Base-by-base conservation (phyloP, 2,888 invertebrate species). In the Sphaeridia pumilis region DNA sequence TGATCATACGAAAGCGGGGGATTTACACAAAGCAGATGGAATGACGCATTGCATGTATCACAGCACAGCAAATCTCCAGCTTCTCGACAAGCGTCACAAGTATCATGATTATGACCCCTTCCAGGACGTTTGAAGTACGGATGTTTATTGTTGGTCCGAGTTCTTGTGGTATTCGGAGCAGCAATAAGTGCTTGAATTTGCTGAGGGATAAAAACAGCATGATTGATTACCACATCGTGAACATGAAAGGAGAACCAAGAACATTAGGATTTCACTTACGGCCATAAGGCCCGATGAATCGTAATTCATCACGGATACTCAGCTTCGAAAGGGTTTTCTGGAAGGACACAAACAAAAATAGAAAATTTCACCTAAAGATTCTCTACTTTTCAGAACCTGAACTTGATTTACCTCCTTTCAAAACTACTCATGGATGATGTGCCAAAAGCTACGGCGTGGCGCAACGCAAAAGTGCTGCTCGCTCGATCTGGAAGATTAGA, bases 21-120 rank as follows among this genome's bases (percentile, higher is more conserved):
- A 73, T 94, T 87, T 74, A 94, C 90, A 80, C 95, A 97, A 65
- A 85, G 82, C 55, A 93, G 76, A 74, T 97, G 95, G 73, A 95
- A 97, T 58, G 93, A 90, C 27, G 90, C 88, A 1, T 93, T 92
- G 67, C 95, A 97, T 59, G 84, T 83, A 71, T 95, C 94, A 70
- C 95, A 97, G 71, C 93, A 94, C 54, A 97, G 81, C 34, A 97
- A 74, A 71, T 92, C 90, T 2, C 95, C 94, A 28, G 92, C 92
- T 74, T 94, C 94, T 49, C 83, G 80, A 70, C 95, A 95, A 50
- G 89, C 86, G 73, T 93, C 92, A 69, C 95, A 95, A 61, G 82
- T 83, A 69, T 94, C 93, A 69, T 85, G 87, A 72, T 93, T 93
- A 68, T 87, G 87, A 5, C 87, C 87, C 67, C 84, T 81, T n/a